Percentiles rank a stretch among this genome's conserved stretches.
Evolutionary conservation across 2,888 invertebrate species (phyloP).

Genomic region (Temnothorax rugatulus): DNA sequence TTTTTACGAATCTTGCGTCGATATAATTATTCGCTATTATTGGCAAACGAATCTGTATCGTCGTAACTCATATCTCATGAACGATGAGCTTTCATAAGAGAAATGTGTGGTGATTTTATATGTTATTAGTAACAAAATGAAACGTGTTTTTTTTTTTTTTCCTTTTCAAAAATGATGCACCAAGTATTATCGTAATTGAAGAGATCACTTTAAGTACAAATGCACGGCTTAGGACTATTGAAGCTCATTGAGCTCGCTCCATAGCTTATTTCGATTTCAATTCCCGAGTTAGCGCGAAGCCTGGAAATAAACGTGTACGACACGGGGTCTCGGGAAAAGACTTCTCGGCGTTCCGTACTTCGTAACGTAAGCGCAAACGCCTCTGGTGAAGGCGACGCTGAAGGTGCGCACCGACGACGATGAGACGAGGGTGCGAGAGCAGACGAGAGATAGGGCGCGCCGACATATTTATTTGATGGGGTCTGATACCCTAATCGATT

Average conservation of each 20-base stretch:
- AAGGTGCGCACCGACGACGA: constrained; percentile 16
- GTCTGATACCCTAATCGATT: constrained; percentile 77
- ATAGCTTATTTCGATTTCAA: constrained; percentile 24
- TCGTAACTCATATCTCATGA: not conserved
- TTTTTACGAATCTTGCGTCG: not conserved
- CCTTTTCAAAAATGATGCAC: not conserved
- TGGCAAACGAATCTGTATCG: not conserved
- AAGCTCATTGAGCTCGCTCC: not conserved
- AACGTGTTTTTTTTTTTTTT: not conserved
- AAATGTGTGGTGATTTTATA: not conserved
- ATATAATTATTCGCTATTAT: not conserved
- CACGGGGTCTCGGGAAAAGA: not conserved
- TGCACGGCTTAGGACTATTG: not conserved
- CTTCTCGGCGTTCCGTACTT: not conserved
- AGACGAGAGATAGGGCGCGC: constrained; percentile 60
- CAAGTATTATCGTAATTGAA: not conserved
- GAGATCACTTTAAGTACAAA: not conserved
- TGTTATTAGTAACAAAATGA: not conserved
- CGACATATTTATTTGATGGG: constrained; percentile 75
- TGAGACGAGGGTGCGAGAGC: constrained; percentile 27
- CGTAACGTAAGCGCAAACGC: constrained; percentile 19
- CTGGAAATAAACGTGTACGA: constrained; percentile 3
- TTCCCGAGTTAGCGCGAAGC: constrained; percentile 5
- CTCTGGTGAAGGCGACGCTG: constrained; percentile 19
- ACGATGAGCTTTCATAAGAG: not conserved